Conservation (phyloP, 23 tunicate genomes). For the Clavelina lepadiformis region DNA sequence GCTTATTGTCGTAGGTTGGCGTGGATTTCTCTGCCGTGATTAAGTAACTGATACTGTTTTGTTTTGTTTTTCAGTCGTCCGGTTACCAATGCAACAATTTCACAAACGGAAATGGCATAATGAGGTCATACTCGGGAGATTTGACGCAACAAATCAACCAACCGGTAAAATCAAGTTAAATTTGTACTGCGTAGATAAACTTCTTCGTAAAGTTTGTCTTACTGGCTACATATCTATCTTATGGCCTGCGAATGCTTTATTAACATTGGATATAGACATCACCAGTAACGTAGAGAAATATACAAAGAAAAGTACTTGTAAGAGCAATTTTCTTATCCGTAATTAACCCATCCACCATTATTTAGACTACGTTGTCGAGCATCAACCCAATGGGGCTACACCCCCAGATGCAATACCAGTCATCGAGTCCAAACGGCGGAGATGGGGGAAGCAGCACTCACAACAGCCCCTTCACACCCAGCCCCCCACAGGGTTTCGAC, state of each 20-base stretch:
- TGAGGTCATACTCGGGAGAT: constrained; percentile 26
- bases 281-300: no score
- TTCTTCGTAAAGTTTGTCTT: background rate
- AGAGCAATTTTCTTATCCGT: background rate
- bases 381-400: constrained; percentile 16
- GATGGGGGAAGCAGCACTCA: constrained; percentile 68
- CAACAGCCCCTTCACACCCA: constrained; percentile 76
- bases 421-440: constrained; percentile 74
- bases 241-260: no score
- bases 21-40: no score
- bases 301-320: no score
- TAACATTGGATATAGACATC: no score
- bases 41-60: no score
- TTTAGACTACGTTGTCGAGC: constrained; percentile 4
- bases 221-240: background rate
- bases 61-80: constrained; percentile 12
- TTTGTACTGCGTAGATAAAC: background rate
- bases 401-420: constrained; percentile 23
- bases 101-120: constrained; percentile 16
- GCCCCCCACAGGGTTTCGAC: constrained; percentile 60
- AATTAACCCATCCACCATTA: background rate
- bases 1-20: no score
- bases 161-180: constrained; percentile 1
- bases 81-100: constrained; percentile 25
- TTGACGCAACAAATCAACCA: constrained; percentile 14